Evolutionary conservation across 2,888 invertebrate species (phyloP).

Genomic region (Drosophila mettleri): DNA sequence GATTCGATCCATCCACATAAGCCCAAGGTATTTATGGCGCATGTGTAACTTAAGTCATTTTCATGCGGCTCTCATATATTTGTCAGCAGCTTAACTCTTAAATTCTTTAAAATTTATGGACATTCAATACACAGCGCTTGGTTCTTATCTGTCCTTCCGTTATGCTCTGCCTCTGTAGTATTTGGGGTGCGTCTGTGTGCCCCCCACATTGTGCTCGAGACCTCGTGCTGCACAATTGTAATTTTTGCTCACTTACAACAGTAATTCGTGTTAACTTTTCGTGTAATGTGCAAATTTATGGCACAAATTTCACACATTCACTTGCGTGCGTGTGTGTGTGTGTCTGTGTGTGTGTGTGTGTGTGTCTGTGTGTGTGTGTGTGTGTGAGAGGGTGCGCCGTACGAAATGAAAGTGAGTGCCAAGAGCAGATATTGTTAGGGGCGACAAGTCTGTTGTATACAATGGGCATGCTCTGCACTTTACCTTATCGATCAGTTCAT

Average conservation of each 20-base stretch:
- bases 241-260: conserved; percentile 76
- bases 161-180: background rate
- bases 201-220: conserved; percentile 24
- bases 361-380: conserved; percentile 13
- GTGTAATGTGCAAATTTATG: conserved; percentile 81
- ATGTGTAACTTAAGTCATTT: conserved; percentile 19
- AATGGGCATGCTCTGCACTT: conserved; percentile 1
- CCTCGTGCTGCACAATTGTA: conserved; percentile 61
- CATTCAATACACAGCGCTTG: conserved; percentile 53
- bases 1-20: conserved; percentile 1
- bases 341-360: conserved; percentile 15
- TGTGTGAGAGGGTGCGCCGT: conserved; percentile 6
- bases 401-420: conserved; percentile 23
- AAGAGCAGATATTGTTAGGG: conserved; percentile 2
- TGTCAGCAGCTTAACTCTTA: conserved; percentile 53
- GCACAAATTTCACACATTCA: conserved; percentile 50
- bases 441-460: conserved; percentile 4
- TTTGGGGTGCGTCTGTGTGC: conserved; percentile 11
- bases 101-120: conserved; percentile 67
- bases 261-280: conserved; percentile 81
- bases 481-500: background rate
- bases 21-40: background rate
- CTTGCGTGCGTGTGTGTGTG: conserved; percentile 17
- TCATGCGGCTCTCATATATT: conserved; percentile 42
- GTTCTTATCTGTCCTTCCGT: background rate